Base-by-base conservation (phyloP, 2,113 vertebrate genomes). In the Pogonocichla stellata region DNA sequence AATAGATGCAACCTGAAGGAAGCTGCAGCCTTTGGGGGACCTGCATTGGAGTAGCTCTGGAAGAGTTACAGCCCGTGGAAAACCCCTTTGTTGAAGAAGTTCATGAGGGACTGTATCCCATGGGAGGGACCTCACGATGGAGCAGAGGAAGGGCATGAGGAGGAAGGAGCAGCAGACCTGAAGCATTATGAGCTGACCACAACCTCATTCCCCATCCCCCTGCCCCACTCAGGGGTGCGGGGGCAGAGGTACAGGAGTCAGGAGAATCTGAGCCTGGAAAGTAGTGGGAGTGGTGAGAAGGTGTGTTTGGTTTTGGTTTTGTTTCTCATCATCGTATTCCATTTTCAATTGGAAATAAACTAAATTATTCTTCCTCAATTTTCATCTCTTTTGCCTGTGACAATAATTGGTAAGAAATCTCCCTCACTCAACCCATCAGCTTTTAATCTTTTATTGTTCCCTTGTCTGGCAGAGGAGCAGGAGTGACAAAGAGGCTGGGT, bases 211-310 rank as follows among this genome's bases (percentile, higher is more conserved):
- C 38, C 11, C 28, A 28, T 14, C 4, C 7, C 14, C 5, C 9
- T n/a, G 33, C 19, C 9, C 7, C 4, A 4, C 8, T 19, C 1
- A 0, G 5, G 2, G 3, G 8, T 5, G 31, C 0, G 1, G 19
- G 7, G 20, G 1, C 36, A 81, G 17, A 64, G 2, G 19, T 17
- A 64, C 17, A n/a, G 16, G 14, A 60, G 10, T 45, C 28, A 77
- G 45, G 24, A 69, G 19, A 84, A 80, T 29, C 8, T 45, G 54
- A 58, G 13, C 7, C 14, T 51, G 33, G 34, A 56, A 84, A 66
- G 28, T 57, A 65, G 23, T 7, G 14, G 5, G 5, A 54, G 13
- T 18, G 26, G 20, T n/a, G 34, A 33, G 19, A 71, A 89, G 5
- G 18, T 74, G 6, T 54, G 12, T 23, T 83, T 48, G 38, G 6